These are phyloP conservation scores for Chaetogeoica ovagalla DNA, from an alignment of 2,888 invertebrate genomes.

Conservation along the genomic window DNA sequence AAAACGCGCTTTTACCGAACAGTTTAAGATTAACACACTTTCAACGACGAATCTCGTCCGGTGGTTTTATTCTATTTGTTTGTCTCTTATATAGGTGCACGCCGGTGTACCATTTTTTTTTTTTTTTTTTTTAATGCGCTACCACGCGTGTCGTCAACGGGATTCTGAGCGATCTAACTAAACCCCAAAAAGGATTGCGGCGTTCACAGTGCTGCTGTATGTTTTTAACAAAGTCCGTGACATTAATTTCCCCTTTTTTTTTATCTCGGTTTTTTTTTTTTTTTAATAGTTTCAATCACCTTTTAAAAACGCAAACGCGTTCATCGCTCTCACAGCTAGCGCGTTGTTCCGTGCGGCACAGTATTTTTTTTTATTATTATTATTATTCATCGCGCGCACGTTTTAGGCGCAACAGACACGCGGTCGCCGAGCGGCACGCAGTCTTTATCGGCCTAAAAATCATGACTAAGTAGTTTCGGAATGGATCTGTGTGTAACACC, in stretches of 20 bases:
- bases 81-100: conserved; percentile 4
- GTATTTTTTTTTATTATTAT: background rate
- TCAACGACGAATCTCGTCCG: background rate
- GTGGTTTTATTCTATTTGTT: background rate
- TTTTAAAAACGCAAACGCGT: background rate
- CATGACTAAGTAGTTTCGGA: conserved; percentile 44
- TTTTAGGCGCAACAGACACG: background rate
- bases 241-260: background rate
- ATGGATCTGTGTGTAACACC: conserved; percentile 22
- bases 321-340: background rate
- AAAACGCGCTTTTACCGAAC: conserved; percentile 6
- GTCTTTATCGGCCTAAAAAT: conserved; percentile 31
- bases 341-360: no score
- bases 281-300: conserved; percentile 25
- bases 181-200: conserved; percentile 28
- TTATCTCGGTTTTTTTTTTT: background rate
- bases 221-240: conserved; percentile 13
- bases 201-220: background rate
- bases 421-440: background rate
- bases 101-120: background rate
- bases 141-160: conserved; percentile 25
- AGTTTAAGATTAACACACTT: conserved; percentile 16
- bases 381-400: background rate
- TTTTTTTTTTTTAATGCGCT: background rate
- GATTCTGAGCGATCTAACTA: conserved; percentile 5